Evolutionary conservation across 2,888 invertebrate genomes (phyloP), one percentile per base, ranked within the genome.

Genomic region (Drosophila subsilvestris): DNA sequence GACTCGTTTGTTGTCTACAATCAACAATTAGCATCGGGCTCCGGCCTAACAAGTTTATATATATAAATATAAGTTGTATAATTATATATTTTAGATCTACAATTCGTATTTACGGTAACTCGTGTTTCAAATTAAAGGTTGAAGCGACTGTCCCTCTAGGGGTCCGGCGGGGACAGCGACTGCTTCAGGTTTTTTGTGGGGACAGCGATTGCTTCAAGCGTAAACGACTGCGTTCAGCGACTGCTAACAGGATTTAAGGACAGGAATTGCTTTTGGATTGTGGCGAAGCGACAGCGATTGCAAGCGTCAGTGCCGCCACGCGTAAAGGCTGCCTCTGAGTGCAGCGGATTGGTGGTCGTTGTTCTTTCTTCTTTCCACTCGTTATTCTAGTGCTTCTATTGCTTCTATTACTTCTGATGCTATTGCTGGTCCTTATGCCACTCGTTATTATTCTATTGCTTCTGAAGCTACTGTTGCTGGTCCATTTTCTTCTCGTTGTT

Each of bases 21-120:
- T 29, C 61, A 48, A 68, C 61, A 78, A 43, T 25, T 58, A 72
- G 49, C 50, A 37, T 50, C 25, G 22, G 14, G 18, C 6, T 49
- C 45, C 22, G 75, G 80, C 79, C 80, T 74, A 80, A 79, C 68
- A 76, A 66, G 56, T 60, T 54, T 63, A 56, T 71, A 60, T 42
- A 57, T 57, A 51, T 54, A 37, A n/a, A 37, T 37, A 37, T 37
- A 37, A n/a, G 37, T 37, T 37, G 6, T 37, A 37, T 37, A 37
- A 37, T 37, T 37, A 37, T 44, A 14, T 48, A 27, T 47, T 42
- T 47, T 54, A 20, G 48, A 66, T 66, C 65, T 55, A 66, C 65
- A 66, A 55, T 66, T 66, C 50, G 55, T 55, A 20, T 49, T 44
- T 50, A 43, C 32, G 43, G 49, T 44, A 37, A n/a, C 29, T 42